These are phyloP conservation scores for Drosophila micromelanica DNA, from an alignment of 1,140 invertebrate genomes.

Conservation along the genomic window DNA sequence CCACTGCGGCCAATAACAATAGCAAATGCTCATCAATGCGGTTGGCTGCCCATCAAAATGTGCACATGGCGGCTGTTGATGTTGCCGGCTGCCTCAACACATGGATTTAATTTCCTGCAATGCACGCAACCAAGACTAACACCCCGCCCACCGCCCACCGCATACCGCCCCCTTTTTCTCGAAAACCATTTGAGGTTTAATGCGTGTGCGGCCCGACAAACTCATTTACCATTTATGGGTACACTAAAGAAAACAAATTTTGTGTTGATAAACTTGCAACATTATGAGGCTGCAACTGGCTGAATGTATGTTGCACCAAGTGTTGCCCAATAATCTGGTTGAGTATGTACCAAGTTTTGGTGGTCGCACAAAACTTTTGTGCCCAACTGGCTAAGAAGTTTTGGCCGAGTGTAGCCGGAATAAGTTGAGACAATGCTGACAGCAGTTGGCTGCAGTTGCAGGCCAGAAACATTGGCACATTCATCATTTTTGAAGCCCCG, in stretches of 20 bases:
- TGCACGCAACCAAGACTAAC: neutral
- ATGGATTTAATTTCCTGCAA: conserved; percentile 78
- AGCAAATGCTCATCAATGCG: conserved; percentile 56
- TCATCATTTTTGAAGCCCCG: conserved; percentile 68
- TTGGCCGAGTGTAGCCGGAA: conserved; percentile 56
- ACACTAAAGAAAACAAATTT: conserved; percentile 66
- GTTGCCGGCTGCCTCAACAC: conserved; percentile 36
- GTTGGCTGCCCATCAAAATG: conserved; percentile 56
- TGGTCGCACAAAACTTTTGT: conserved; percentile 63
- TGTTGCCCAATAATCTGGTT: conserved; percentile 71
- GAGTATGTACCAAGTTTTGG: conserved; percentile 54
- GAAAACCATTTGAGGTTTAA: conserved; percentile 61
- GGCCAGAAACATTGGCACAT: conserved; percentile 74
- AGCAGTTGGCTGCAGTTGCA: conserved; percentile 47
- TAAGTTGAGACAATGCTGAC: conserved; percentile 45
- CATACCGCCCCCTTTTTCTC: neutral
- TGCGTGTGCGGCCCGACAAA: conserved; percentile 35
- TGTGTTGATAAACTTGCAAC: conserved; percentile 49
- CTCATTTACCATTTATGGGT: conserved; percentile 45
- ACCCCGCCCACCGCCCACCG: no score
- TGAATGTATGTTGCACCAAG: conserved; percentile 70
- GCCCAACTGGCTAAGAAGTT: conserved; percentile 50
- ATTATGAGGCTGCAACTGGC: conserved; percentile 10
- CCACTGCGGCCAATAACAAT: conserved; percentile 47
- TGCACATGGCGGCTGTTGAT: conserved; percentile 34